A percentile compares a stretch with the other conserved stretches of the same genome.
Evolutionary conservation across 2,888 invertebrate species (phyloP).

Genomic region (Cheilosia urbana): DNA sequence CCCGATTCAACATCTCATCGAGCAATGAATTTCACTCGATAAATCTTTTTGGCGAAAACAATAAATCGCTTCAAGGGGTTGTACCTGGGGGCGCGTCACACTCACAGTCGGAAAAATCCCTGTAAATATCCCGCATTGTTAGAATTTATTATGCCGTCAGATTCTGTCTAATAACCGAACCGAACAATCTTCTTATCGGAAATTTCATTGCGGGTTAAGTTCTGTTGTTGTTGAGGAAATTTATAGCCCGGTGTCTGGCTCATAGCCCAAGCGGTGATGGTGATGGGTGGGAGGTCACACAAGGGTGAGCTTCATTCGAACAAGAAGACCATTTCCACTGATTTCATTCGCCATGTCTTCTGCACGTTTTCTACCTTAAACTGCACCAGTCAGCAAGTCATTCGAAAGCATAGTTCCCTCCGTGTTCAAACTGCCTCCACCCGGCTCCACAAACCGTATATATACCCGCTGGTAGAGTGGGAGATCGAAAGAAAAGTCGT

Average conservation of each 20-base stretch:
- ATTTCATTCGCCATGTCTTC: conserved; percentile 55
- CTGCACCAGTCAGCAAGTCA: conserved; percentile 73
- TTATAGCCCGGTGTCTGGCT: conserved; percentile 74
- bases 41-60: conserved; percentile 74
- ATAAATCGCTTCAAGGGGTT: conserved; percentile 75
- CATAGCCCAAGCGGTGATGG: conserved; percentile 35
- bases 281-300: conserved; percentile 62
- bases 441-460: not conserved
- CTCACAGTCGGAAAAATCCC: conserved; percentile 57
- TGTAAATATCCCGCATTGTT: conserved; percentile 75
- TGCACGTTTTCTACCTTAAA: conserved; percentile 63
- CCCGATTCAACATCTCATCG: conserved; percentile 67
- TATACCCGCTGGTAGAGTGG: not conserved
- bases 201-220: conserved; percentile 75
- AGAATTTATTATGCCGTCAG: conserved; percentile 75
- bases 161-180: conserved; percentile 76
- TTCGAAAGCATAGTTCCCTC: conserved; percentile 27
- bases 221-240: conserved; percentile 73
- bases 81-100: conserved; percentile 36
- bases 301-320: conserved; percentile 37
- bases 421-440: conserved; percentile 21
- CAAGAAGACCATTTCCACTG: conserved; percentile 34
- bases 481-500: conserved; percentile 71
- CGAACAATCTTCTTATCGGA: conserved; percentile 75
- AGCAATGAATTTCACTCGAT: conserved; percentile 70